Percentiles rank a stretch among this genome's conserved stretches.
Evolutionary conservation across 2,113 vertebrate species (phyloP).

Genomic region (Ophiodon elongatus): DNA sequence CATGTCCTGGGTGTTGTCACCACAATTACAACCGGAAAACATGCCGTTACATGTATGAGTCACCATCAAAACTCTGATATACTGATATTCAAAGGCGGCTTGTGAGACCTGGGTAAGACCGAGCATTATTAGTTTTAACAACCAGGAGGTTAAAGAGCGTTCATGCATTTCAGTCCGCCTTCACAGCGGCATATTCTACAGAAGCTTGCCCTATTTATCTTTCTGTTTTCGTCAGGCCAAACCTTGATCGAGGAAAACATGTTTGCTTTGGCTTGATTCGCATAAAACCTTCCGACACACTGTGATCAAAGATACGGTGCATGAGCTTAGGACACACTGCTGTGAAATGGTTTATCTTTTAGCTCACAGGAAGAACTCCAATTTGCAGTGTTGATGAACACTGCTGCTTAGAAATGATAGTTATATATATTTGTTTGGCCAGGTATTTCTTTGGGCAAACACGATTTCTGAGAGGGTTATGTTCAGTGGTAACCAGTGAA

Average conservation of each 20-base stretch:
- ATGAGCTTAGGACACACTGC: not conserved
- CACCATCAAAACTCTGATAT: not conserved
- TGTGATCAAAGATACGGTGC: not conserved
- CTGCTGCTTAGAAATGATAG: not conserved
- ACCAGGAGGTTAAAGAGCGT: not conserved
- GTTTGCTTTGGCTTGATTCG: not conserved
- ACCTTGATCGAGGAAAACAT: not conserved
- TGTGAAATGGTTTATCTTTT: not conserved
- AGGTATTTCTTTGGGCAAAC: not conserved
- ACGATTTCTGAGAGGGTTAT: not conserved
- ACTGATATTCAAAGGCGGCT: not conserved
- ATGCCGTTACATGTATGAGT: not conserved
- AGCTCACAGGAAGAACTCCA: not conserved
- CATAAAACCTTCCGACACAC: not conserved
- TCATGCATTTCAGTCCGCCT: not conserved
- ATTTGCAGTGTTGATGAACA: not conserved
- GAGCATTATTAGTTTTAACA: not conserved
- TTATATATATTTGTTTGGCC: not conserved
- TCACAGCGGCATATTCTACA: not conserved
- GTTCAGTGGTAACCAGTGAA: not conserved
- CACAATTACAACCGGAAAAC: slow-evolving; percentile 8
- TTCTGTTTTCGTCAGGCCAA: not conserved
- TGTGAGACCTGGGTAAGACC: not conserved
- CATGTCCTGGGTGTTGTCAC: slow-evolving; percentile 9
- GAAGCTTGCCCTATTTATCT: not conserved